phyloP scores from a whole-genome alignment of 1,140 invertebrate genomes.

The Vollenhovia emeryi region DNA sequence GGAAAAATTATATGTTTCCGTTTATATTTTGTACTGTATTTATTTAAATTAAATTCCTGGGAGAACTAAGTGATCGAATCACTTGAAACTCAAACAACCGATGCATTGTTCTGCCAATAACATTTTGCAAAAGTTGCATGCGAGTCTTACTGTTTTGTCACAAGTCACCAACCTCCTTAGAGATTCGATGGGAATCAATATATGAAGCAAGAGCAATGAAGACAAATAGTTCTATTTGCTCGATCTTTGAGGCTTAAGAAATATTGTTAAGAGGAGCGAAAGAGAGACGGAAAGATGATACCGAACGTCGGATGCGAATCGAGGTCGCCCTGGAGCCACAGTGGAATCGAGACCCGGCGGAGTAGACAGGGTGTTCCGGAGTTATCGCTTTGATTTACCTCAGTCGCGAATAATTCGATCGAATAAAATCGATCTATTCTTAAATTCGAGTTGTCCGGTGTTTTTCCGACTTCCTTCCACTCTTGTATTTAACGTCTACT shows the following conservation, averaged over 20 bases:
- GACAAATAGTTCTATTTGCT: not conserved
- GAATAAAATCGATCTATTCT: not conserved
- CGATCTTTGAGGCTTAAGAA: slow-evolving; percentile 6
- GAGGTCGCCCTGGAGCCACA: slow-evolving; percentile 26
- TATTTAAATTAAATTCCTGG: no score
- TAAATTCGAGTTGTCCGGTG: not conserved
- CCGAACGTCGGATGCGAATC: slow-evolving; percentile 32
- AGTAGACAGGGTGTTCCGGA: not conserved
- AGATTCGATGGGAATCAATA: not conserved
- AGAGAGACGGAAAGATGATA: slow-evolving; percentile 2
- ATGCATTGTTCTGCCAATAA: no score
- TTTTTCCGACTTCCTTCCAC: not conserved
- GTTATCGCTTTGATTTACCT: not conserved
- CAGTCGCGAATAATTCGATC: not conserved
- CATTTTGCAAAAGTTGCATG: no score
- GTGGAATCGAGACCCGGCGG: not conserved
- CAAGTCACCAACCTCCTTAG: no score
- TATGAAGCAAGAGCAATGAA: not conserved
- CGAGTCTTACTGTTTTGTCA: no score
- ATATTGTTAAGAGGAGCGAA: slow-evolving; percentile 12
- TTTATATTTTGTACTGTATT: no score
- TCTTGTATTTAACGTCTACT: not conserved
- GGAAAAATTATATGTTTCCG: no score
- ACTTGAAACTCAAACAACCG: no score
- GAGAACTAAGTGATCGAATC: no score